These are phyloP conservation scores for Cantharis lateralis DNA, from an alignment of 2,888 invertebrate genomes.

Conservation along the genomic window DNA sequence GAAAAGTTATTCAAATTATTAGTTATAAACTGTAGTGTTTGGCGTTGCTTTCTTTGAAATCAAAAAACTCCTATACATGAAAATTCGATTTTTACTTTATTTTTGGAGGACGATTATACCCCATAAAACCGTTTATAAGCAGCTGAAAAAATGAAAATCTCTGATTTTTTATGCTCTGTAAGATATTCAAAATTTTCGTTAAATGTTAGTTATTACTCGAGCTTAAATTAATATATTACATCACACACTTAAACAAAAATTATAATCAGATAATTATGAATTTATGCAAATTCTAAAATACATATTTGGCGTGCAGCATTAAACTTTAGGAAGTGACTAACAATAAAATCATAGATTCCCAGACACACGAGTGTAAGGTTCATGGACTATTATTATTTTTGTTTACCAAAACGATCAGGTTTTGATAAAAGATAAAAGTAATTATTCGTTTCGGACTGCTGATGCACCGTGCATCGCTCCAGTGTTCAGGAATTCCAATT, in stretches of 20 bases:
- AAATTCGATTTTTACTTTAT: no score
- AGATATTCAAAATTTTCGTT: no score
- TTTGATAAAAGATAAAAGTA: background rate
- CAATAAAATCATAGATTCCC: background rate
- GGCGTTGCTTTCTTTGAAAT: no score
- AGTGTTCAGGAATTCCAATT: background rate
- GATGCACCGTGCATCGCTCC: background rate
- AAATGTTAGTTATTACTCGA: background rate
- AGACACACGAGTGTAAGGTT: background rate
- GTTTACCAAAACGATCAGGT: background rate
- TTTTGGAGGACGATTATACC: no score
- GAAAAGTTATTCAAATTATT: no score
- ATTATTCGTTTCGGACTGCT: background rate
- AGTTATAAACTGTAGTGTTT: no score
- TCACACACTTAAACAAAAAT: background rate
- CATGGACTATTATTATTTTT: background rate
- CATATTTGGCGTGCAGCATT: background rate
- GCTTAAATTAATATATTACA: background rate
- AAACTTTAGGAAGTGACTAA: background rate
- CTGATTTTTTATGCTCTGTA: no score
- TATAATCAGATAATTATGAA: background rate
- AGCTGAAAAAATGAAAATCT: no score
- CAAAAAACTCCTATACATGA: no score
- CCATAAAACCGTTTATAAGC: no score
- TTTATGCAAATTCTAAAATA: background rate